Evolutionary conservation across 2,797 vertebrate genomes (phyloP).

Genomic region (Notoglanidium macrostoma): DNA sequence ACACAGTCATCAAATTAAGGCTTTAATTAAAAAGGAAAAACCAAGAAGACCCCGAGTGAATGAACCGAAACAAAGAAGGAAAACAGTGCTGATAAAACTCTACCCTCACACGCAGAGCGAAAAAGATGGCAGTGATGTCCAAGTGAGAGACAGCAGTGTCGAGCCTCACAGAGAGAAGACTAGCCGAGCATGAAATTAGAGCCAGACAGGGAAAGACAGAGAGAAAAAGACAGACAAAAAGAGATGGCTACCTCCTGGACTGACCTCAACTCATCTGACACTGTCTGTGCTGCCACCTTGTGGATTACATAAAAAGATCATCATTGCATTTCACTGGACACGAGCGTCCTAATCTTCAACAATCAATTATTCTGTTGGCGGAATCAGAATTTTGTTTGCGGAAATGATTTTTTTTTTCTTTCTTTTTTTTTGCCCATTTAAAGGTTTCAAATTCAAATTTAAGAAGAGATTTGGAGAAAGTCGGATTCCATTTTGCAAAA

Average conservation of each 20-base stretch:
- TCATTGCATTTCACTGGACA: neutral
- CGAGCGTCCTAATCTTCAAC: neutral
- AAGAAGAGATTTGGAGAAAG: neutral
- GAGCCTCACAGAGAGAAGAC: constrained; percentile 51
- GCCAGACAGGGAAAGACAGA: constrained; percentile 34
- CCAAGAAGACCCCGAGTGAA: constrained; percentile 24
- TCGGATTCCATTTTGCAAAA: neutral
- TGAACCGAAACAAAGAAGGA: constrained; percentile 15
- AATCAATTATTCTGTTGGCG: neutral
- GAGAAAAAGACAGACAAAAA: constrained; percentile 38
- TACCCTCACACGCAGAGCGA: constrained; percentile 8
- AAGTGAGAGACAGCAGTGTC: constrained; percentile 55
- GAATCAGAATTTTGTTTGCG: neutral
- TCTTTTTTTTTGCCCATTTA: neutral
- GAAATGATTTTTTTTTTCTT: too few species aligned
- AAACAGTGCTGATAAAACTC: constrained; percentile 32
- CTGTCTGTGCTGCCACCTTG: constrained; percentile 34
- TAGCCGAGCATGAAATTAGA: constrained; percentile 60
- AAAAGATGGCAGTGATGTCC: constrained; percentile 45
- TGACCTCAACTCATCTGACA: constrained; percentile 17
- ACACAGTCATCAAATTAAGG: constrained; percentile 43
- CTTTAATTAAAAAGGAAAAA: constrained; percentile 45
- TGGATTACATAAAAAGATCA: constrained; percentile 15
- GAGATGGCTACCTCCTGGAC: constrained; percentile 21
- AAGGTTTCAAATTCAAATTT: neutral